These are phyloP conservation scores for Rhegmatorhina hoffmannsi DNA, from an alignment of 2,113 vertebrate species.

Conservation along the genomic window DNA sequence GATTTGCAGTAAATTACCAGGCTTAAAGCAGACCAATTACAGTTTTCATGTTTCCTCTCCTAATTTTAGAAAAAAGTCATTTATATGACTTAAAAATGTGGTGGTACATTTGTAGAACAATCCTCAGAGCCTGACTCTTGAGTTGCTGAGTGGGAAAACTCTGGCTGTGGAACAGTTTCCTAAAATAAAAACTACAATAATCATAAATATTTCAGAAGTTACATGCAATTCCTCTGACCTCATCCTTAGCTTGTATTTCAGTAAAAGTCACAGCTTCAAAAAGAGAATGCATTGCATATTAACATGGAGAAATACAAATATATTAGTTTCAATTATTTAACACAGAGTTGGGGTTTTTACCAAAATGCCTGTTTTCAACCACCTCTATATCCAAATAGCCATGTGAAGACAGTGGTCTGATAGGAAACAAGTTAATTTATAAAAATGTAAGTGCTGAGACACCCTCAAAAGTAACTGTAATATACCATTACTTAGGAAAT, in stretches of 20 bases:
- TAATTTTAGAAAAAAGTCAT: neutral
- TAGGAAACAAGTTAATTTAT: neutral
- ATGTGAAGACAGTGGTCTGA: neutral
- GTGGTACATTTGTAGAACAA: fast-evolving
- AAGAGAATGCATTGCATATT: neutral
- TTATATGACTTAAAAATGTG: neutral
- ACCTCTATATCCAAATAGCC: neutral
- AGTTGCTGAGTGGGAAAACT: neutral
- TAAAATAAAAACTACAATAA: neutral
- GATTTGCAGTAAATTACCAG: neutral
- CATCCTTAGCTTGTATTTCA: neutral
- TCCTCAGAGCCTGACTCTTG: neutral
- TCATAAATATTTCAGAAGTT: neutral
- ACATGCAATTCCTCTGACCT: neutral
- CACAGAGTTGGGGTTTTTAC: neutral
- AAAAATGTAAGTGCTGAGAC: neutral
- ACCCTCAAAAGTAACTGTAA: neutral
- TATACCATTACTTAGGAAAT: neutral
- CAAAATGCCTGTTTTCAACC: neutral
- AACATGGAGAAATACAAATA: neutral
- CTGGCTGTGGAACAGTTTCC: neutral
- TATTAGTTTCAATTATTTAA: neutral
- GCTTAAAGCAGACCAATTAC: neutral
- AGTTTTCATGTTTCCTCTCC: neutral
- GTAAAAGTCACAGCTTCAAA: neutral